Evolutionary conservation across 2,888 invertebrate genomes (phyloP).

Genomic region (Zootermopsis nevadensis): DNA sequence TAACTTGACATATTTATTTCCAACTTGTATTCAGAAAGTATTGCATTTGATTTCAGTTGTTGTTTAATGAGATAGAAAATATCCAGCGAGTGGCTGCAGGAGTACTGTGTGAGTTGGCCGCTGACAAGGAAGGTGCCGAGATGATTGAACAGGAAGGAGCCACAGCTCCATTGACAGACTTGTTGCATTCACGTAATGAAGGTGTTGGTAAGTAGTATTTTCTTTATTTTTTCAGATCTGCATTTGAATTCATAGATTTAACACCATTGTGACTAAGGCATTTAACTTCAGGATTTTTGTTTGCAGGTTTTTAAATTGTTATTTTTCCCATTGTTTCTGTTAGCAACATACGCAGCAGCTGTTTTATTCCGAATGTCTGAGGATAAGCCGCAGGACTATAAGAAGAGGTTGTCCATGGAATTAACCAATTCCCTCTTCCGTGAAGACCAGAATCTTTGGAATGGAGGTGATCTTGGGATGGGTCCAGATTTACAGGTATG

Average conservation of each 20-base stretch:
- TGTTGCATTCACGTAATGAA: constrained; percentile 96
- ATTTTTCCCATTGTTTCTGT: constrained; percentile 14
- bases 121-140: constrained; percentile 97
- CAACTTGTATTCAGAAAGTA: background rate
- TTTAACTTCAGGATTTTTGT: no score
- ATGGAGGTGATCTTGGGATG: constrained; percentile 72
- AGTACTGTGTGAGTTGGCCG: constrained; percentile 94
- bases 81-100: constrained; percentile 97
- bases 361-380: constrained; percentile 98
- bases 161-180: constrained; percentile 93
- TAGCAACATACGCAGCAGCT: constrained; percentile 96
- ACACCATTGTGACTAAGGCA: no score
- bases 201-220: constrained; percentile 75
- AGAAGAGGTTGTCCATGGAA: constrained; percentile 95
- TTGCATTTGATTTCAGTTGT: constrained; percentile 65
- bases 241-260: no score
- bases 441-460: constrained; percentile 91
- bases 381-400: constrained; percentile 98
- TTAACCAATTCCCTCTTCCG: constrained; percentile 95
- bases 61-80: constrained; percentile 98
- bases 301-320: background rate
- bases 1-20: background rate
- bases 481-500: constrained; percentile 53
- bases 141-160: constrained; percentile 98
- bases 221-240: background rate